These are phyloP conservation scores for Pygmarrhopalites habei DNA, from an alignment of 1,140 invertebrate species.

Conservation along the genomic window DNA sequence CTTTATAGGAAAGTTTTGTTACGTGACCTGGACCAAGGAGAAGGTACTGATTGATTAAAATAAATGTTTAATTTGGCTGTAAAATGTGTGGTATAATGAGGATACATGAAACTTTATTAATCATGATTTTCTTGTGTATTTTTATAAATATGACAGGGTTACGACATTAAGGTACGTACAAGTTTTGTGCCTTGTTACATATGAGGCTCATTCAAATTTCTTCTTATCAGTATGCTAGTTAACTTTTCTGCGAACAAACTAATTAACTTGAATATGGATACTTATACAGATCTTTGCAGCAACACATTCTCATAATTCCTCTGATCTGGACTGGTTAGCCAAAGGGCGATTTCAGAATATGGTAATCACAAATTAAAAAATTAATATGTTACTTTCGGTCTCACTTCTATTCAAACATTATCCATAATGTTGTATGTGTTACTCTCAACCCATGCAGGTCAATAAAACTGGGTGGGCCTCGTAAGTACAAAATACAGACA, in stretches of 20 bases:
- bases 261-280: not conserved
- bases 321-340: slow-evolving; percentile 33
- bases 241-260: not conserved
- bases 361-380: too few relatives aligned
- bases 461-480: slow-evolving; percentile 35
- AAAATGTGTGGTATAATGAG: too few relatives aligned
- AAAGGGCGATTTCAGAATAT: slow-evolving; percentile 37
- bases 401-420: too few relatives aligned
- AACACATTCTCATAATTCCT: not conserved
- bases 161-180: slow-evolving; percentile 35
- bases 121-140: too few relatives aligned
- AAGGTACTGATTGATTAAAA: too few relatives aligned
- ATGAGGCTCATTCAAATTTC: not conserved
- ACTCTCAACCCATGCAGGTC: too few relatives aligned
- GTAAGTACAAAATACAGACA: too few relatives aligned
- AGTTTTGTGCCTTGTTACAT: not conserved
- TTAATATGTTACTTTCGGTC: too few relatives aligned
- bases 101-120: too few relatives aligned
- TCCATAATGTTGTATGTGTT: too few relatives aligned
- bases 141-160: too few relatives aligned
- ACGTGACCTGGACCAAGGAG: slow-evolving; percentile 36
- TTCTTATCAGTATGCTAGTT: not conserved
- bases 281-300: slow-evolving; percentile 28
- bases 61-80: too few relatives aligned
- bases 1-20: slow-evolving; percentile 30